phyloP scores from a whole-genome alignment of 2,797 vertebrate genomes.

The Brotula barbata region DNA sequence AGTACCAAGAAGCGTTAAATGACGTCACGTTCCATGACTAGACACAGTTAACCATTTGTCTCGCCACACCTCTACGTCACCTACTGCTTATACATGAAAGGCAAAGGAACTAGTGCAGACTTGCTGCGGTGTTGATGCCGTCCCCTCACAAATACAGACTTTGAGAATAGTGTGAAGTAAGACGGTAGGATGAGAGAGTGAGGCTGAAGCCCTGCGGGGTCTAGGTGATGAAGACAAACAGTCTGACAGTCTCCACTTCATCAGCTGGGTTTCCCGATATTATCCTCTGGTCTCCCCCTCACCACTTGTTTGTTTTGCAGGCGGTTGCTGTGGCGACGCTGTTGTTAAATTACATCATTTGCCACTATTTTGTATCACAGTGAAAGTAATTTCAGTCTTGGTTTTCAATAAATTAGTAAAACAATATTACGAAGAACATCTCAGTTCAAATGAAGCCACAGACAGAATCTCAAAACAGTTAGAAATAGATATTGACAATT shows the following conservation, averaged over 20 bases:
- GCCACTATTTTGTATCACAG: no score
- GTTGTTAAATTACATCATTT: conserved; percentile 28
- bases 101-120: conserved; percentile 62
- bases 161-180: conserved; percentile 46
- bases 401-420: background rate
- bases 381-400: no score
- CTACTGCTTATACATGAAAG: conserved; percentile 55
- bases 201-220: conserved; percentile 43
- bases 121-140: conserved; percentile 43
- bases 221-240: conserved; percentile 57
- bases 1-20: conserved; percentile 17
- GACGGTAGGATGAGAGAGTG: conserved; percentile 46
- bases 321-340: conserved; percentile 48
- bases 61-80: conserved; percentile 42
- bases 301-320: conserved; percentile 51
- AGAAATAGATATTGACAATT: no score
- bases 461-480: no score
- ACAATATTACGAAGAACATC: conserved; percentile 5
- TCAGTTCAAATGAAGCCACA: no score
- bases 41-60: conserved; percentile 51
- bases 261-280: conserved; percentile 41
- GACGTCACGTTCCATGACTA: conserved; percentile 25
- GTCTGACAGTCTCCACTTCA: conserved; percentile 58
- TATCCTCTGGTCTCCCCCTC: conserved; percentile 31
- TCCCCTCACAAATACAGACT: conserved; percentile 62